Conservation (phyloP, 1,140 invertebrate genomes). For the Samia ricini region DNA sequence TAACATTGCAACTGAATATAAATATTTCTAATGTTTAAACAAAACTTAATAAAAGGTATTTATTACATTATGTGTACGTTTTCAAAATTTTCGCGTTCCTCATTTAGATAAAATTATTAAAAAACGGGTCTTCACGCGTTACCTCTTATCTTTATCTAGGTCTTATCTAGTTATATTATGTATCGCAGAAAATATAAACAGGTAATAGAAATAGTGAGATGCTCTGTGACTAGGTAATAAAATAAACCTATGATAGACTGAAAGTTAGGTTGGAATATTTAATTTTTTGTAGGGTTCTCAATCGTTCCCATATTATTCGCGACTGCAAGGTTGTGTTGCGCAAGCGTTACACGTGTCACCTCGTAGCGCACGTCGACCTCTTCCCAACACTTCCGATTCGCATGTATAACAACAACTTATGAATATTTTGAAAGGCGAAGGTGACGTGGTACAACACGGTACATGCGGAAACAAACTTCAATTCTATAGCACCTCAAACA, state of each 20-base stretch:
- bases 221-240: background rate
- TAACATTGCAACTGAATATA: background rate
- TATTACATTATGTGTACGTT: no score
- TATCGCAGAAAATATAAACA: no score
- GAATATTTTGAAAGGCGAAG: constrained; percentile 58
- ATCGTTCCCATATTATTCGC: constrained; percentile 47
- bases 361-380: constrained; percentile 49
- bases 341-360: constrained; percentile 67
- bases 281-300: background rate
- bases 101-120: no score
- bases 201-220: background rate
- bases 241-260: background rate
- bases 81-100: no score
- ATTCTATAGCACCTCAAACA: constrained; percentile 14
- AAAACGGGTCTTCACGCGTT: no score
- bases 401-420: constrained; percentile 57
- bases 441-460: constrained; percentile 36
- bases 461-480: constrained; percentile 38
- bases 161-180: no score
- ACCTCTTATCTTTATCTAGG: no score
- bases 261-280: no score
- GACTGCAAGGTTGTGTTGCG: constrained; percentile 66
- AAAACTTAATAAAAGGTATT: background rate
- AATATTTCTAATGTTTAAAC: background rate
- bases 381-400: constrained; percentile 71